Conservation (phyloP, 2,888 invertebrate genomes). For the Meiosimyza platycephala region DNA sequence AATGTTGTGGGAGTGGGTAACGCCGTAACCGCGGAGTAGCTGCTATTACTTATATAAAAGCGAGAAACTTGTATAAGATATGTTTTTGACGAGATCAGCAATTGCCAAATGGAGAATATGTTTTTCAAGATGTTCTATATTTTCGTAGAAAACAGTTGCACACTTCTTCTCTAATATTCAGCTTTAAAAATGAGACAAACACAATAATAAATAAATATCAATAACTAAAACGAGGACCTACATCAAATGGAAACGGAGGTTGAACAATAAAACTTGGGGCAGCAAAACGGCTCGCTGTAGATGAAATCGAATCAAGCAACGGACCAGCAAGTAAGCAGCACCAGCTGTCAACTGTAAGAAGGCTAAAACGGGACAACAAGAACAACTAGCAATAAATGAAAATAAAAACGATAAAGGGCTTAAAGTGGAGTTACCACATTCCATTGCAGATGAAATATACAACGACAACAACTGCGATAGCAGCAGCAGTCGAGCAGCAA, state of each 20-base stretch:
- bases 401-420: conserved; percentile 17
- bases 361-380: conserved; percentile 11
- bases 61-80: no score
- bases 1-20: no score
- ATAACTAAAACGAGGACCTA: neutral
- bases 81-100: no score
- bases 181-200: no score
- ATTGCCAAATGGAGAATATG: no score
- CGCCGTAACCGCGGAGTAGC: no score
- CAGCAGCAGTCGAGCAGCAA: neutral
- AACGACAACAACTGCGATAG: conserved; percentile 9
- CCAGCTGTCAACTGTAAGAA: neutral
- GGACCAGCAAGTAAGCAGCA: neutral
- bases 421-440: conserved; percentile 41
- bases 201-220: no score
- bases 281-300: neutral
- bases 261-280: conserved; percentile 8
- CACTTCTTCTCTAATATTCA: no score
- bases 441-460: conserved; percentile 38
- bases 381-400: neutral
- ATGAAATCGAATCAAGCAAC: neutral
- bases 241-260: neutral
- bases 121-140: no score
- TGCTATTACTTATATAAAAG: no score
- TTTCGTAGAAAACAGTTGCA: no score